These are phyloP conservation scores for Stenchaetothrips biformis DNA, from an alignment of 2,888 invertebrate species.

Conservation along the genomic window DNA sequence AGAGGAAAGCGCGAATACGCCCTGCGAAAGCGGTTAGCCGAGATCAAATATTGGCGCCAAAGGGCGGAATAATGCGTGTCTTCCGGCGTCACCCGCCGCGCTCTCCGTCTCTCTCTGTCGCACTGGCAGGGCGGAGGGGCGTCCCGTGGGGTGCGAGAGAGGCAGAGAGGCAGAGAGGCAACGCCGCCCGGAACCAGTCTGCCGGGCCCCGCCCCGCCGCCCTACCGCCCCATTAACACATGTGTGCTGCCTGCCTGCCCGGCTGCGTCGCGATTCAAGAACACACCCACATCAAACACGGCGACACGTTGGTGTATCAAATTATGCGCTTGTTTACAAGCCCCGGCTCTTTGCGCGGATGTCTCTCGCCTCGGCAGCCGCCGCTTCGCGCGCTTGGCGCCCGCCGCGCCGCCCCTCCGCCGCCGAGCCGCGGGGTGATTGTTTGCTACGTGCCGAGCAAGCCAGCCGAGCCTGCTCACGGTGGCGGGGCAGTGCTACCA, in stretches of 20 bases:
- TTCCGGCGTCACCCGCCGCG: neutral
- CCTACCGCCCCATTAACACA: neutral
- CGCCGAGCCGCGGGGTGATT: neutral
- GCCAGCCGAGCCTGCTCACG: too few relatives aligned
- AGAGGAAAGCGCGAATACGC: neutral
- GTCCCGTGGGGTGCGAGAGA: too few relatives aligned
- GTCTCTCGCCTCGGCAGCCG: too few relatives aligned
- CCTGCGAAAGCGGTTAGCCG: neutral
- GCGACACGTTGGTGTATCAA: neutral
- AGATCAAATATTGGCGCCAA: neutral
- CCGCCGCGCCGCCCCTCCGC: neutral
- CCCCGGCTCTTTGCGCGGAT: too few relatives aligned
- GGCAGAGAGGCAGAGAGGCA: too few relatives aligned
- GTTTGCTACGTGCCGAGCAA: neutral
- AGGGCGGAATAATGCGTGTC: neutral
- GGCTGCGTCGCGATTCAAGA: neutral
- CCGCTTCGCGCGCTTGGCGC: too few relatives aligned
- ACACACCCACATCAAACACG: conserved; percentile 12
- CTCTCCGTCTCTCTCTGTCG: too few relatives aligned
- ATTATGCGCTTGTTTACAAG: conserved; percentile 17
- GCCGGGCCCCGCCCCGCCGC: too few relatives aligned
- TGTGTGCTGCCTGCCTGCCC: neutral
- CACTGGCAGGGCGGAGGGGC: too few relatives aligned
- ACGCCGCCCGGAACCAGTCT: too few relatives aligned
- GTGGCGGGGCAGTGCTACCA: too few relatives aligned